Evolutionary conservation across 2,797 vertebrate genomes (phyloP).

Genomic region (Sebastes nivosus): DNA sequence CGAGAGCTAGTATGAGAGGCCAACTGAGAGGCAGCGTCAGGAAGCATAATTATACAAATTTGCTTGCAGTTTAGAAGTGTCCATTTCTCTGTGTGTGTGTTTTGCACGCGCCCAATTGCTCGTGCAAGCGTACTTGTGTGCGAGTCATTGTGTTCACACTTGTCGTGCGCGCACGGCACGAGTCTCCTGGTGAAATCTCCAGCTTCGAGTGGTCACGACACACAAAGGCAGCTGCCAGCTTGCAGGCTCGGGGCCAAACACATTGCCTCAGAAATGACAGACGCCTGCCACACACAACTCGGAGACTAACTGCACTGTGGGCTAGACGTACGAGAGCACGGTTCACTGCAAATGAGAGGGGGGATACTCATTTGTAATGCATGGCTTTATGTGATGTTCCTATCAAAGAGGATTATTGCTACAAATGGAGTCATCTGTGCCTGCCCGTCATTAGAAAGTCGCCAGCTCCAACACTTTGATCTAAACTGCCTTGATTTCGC

Average conservation of each 20-base stretch:
- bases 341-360: constrained; percentile 33
- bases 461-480: constrained; percentile 19
- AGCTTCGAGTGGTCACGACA: constrained; percentile 71
- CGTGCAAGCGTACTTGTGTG: not conserved
- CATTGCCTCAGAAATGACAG: constrained; percentile 63
- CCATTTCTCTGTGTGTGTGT: not conserved
- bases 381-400: constrained; percentile 11
- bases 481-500: not conserved
- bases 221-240: constrained; percentile 67
- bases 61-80: constrained; percentile 37
- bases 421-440: constrained; percentile 12
- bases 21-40: constrained; percentile 50
- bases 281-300: constrained; percentile 52
- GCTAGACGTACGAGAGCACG: constrained; percentile 23
- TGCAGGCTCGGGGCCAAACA: constrained; percentile 60
- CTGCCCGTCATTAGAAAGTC: constrained; percentile 10
- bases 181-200: constrained; percentile 62
- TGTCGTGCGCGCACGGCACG: constrained; percentile 22
- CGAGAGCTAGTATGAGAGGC: constrained; percentile 34
- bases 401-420: not conserved
- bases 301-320: constrained; percentile 37
- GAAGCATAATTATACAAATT: constrained; percentile 67
- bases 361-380: constrained; percentile 15
- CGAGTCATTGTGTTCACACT: constrained; percentile 47
- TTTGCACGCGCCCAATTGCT: constrained; percentile 21